phyloP scores from a whole-genome alignment of 2,797 vertebrate genomes.

The Myotis pilosus region DNA sequence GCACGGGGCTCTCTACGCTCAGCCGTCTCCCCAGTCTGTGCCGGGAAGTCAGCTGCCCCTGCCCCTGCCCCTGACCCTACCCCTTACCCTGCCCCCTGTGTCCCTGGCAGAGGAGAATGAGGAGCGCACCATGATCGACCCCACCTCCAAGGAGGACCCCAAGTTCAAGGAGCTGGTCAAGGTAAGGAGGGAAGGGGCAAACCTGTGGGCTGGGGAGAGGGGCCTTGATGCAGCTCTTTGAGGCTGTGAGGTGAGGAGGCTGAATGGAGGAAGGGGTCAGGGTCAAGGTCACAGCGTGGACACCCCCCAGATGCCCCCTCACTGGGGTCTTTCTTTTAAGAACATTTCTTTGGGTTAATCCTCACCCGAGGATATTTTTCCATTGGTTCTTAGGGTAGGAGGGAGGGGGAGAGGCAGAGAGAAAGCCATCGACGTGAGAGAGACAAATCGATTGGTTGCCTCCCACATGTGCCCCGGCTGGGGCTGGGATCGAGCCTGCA shows the following conservation, averaged over 20 bases:
- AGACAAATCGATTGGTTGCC: too few relatives aligned
- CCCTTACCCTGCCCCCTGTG: too few relatives aligned
- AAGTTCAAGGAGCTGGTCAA: constrained; percentile 97
- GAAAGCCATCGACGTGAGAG: too few relatives aligned
- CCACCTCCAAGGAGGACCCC: constrained; percentile 91
- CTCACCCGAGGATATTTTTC: too few relatives aligned
- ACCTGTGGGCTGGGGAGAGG: fast-evolving
- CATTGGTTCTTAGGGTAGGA: too few relatives aligned
- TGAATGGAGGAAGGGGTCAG: fast-evolving
- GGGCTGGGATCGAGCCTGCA: too few relatives aligned
- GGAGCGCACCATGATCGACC: constrained; percentile 96
- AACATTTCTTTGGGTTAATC: too few relatives aligned
- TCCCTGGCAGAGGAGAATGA: constrained; percentile 93
- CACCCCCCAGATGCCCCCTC: fast-evolving
- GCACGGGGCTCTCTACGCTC: not conserved
- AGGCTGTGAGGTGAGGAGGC: fast-evolving
- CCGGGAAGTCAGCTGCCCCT: fast-evolving
- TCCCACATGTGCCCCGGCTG: too few relatives aligned
- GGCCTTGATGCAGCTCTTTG: fast-evolving
- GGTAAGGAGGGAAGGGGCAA: constrained; percentile 82
- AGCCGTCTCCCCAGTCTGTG: fast-evolving
- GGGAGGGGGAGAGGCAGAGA: too few relatives aligned
- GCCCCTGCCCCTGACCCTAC: not conserved
- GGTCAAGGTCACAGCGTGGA: not conserved
- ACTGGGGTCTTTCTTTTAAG: too few relatives aligned